These are phyloP conservation scores for Hestina assimilis DNA, from an alignment of 1,140 invertebrate genomes.

Conservation along the genomic window DNA sequence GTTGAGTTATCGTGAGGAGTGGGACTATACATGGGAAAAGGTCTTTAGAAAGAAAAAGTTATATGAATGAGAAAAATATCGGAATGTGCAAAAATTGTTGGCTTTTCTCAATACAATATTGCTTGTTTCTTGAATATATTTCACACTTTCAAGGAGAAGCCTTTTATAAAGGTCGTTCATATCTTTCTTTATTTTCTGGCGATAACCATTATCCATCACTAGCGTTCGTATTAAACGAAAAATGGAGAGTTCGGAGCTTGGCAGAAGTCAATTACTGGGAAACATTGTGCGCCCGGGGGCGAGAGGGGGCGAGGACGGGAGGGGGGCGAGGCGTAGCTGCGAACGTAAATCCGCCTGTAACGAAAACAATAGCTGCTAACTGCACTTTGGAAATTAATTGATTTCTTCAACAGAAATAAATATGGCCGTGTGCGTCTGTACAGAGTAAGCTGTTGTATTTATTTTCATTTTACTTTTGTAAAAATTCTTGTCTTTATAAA, in stretches of 20 bases:
- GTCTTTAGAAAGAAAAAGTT: too few relatives aligned
- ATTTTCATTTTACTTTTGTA: too few relatives aligned
- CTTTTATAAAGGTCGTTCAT: not conserved
- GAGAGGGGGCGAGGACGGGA: not conserved
- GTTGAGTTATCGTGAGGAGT: too few relatives aligned
- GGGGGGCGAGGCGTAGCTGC: not conserved
- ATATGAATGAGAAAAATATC: too few relatives aligned
- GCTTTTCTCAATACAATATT: too few relatives aligned
- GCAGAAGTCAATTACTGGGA: constrained; percentile 9
- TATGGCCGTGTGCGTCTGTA: not conserved
- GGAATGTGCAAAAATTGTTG: too few relatives aligned
- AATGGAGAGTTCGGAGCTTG: constrained; percentile 8
- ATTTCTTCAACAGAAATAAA: constrained; percentile 1
- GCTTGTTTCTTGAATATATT: too few relatives aligned
- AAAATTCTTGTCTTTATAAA: too few relatives aligned
- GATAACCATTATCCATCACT: not conserved
- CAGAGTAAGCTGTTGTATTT: not conserved
- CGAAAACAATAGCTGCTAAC: constrained; percentile 8
- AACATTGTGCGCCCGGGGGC: not conserved
- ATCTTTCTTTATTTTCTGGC: not conserved
- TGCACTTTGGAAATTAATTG: constrained; percentile 14
- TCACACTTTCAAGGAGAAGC: too few relatives aligned
- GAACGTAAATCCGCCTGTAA: constrained; percentile 6
- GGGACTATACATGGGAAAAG: too few relatives aligned
- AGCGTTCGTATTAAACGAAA: constrained; percentile 9